Evolutionary conservation across 2,113 vertebrate species (phyloP), one percentile per base, ranked within the genome.

Genomic region (Pardalotus punctatus): DNA sequence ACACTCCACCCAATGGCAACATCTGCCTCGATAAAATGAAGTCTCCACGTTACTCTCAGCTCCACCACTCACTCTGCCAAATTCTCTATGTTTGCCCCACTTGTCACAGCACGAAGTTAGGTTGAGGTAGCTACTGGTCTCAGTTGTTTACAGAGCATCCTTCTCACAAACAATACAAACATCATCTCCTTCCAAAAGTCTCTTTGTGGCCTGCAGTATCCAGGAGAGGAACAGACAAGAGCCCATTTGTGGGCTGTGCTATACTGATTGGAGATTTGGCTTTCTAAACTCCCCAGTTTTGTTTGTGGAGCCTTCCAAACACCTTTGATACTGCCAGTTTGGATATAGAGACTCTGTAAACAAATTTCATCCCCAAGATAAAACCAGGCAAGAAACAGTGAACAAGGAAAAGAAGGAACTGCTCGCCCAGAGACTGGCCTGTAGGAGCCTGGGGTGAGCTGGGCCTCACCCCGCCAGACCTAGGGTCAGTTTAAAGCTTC

Each of bases 1-100:
- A 74, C 72, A 71, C 83, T 88, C 85, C 92, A 88, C 72, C 76
- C 92, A 71, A 76, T 1, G 28, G 70, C 93, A 91, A 56, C 45
- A 74, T 71, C 85, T 14, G 25, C 67, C 76, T 62, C 11, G 35
- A 77, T 56, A 51, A 51, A 73, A 73, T 7, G 40, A 86, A 88
- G 35, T 20, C 65, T 84, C 71, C 67, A 38, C 0, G 0, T 60
- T 88, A n/a, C 57, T 83, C 86, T 82, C 56, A 81, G 78, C 56
- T 80, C 35, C 22, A 15, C 70, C 47, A 29, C 29, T 82, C 1
- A 3, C 48, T 70, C 33, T 71, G 43, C 66, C 79, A 86, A 40
- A 51, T 47, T 40, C 65, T 93, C 33, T 64, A 3, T 0, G 1
- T 51, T 85, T 77, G 12, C 47, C 74, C 62, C 2, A 0, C 35